phyloP scores from a whole-genome alignment of 2,113 vertebrate genomes.

The Piprites chloris region DNA sequence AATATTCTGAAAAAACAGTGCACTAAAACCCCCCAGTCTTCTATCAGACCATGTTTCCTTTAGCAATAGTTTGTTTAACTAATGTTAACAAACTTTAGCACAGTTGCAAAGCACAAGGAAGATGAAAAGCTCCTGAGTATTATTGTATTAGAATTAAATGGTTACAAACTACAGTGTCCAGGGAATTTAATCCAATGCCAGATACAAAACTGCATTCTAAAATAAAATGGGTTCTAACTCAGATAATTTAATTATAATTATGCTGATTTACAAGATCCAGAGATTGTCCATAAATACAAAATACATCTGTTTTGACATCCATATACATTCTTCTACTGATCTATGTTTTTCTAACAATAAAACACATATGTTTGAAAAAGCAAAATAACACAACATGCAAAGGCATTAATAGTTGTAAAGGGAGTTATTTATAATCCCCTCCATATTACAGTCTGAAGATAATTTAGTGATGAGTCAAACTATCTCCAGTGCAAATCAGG shows the following conservation, averaged over 20 bases:
- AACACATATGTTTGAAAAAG: neutral
- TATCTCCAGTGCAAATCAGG: neutral
- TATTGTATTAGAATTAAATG: neutral
- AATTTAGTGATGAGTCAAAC: neutral
- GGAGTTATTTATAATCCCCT: neutral
- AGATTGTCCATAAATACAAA: neutral
- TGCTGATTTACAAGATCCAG: neutral
- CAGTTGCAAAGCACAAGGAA: neutral
- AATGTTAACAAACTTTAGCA: neutral
- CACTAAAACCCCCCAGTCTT: neutral
- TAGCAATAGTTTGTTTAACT: neutral
- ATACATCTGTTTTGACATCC: neutral
- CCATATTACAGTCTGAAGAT: neutral
- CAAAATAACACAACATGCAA: neutral
- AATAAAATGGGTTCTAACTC: neutral
- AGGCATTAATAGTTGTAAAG: neutral
- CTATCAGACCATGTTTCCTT: neutral
- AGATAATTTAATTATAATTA: neutral
- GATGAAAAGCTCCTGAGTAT: neutral
- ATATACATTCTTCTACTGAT: neutral
- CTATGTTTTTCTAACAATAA: neutral
- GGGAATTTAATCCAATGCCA: neutral
- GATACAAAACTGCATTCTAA: neutral
- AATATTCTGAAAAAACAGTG: neutral
- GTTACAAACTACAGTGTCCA: neutral